Conservation (phyloP, 2,113 vertebrate species). For the Campylomormyrus tamandua region DNA sequence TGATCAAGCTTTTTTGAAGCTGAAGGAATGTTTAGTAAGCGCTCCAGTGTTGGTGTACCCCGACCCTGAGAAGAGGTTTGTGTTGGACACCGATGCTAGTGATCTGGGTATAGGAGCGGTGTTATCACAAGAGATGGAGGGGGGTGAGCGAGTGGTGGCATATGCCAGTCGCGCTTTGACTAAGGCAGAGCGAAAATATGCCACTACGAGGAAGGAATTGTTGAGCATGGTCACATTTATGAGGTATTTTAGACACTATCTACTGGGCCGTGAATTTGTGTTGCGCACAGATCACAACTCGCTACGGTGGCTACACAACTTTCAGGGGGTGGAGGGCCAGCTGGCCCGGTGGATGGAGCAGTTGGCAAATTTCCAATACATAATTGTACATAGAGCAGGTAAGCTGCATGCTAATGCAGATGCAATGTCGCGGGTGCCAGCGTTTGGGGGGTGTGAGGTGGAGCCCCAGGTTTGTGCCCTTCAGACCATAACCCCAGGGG, state of each 20-base stretch:
- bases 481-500: not conserved
- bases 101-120: not conserved
- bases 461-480: not conserved
- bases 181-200: not conserved
- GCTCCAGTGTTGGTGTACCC: not conserved
- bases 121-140: not conserved
- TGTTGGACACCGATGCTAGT: not conserved
- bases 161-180: not conserved
- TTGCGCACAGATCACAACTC: not conserved
- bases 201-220: not conserved
- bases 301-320: not conserved
- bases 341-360: conserved; percentile 16
- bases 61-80: not conserved
- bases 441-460: not conserved
- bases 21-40: not conserved
- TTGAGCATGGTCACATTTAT: not conserved
- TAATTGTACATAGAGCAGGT: not conserved
- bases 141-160: not conserved
- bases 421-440: not conserved
- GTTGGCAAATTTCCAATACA: no score
- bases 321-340: conserved; percentile 13
- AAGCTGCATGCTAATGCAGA: conserved; percentile 16
- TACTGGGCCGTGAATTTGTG: not conserved
- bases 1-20: not conserved
- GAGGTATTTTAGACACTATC: not conserved